Percentiles rank a stretch among this genome's conserved stretches.
Evolutionary conservation across 2,113 vertebrate species (phyloP).

Genomic region (Rhinolophus sinicus): DNA sequence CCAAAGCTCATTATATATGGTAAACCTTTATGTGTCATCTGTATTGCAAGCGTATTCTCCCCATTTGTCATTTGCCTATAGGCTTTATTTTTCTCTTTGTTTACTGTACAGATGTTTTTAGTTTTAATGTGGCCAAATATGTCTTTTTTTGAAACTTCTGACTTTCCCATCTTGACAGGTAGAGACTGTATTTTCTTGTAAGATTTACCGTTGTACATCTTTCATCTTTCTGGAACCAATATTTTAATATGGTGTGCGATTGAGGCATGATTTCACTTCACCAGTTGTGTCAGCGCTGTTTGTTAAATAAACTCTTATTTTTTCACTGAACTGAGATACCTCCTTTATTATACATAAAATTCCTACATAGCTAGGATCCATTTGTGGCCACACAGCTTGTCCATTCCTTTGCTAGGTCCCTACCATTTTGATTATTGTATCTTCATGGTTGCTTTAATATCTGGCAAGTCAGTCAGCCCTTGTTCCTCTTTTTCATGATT

Average conservation of each 20-base stretch:
- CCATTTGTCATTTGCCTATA: background rate
- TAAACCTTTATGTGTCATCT: background rate
- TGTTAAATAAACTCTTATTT: background rate
- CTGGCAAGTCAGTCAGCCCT: background rate
- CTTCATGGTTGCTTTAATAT: background rate
- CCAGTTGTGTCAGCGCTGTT: background rate
- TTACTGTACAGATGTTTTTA: background rate
- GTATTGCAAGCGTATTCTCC: background rate
- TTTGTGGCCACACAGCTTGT: background rate
- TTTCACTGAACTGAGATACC: background rate
- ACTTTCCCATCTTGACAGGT: background rate
- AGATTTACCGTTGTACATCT: background rate
- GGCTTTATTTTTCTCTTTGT: background rate
- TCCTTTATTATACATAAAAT: background rate
- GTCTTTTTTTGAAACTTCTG: background rate
- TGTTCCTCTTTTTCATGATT: background rate
- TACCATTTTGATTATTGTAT: background rate
- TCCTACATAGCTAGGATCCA: background rate
- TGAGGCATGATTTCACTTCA: background rate
- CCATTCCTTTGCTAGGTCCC: background rate
- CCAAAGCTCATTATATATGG: background rate
- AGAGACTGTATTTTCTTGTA: background rate
- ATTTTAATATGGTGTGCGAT: background rate
- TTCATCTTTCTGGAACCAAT: background rate
- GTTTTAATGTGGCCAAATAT: background rate